Percentiles rank a stretch among this genome's conserved stretches.
Conservation (phyloP, 2,888 invertebrate species). For the Napeogenes sylphis region DNA sequence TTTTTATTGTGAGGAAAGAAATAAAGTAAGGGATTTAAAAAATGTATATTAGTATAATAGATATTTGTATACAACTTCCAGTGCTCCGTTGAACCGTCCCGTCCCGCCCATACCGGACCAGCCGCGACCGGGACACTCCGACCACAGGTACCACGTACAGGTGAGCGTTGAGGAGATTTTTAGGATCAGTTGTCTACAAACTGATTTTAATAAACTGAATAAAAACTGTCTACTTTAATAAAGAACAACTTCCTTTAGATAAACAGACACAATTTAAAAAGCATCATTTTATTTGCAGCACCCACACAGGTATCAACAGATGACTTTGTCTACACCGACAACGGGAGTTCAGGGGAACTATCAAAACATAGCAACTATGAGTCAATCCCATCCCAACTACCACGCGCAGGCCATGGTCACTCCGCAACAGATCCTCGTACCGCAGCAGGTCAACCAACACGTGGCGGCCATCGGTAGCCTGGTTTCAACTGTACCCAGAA, state of each 20-base stretch:
- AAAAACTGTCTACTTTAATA: too few species aligned
- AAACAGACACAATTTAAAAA: background rate
- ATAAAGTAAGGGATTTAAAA: background rate
- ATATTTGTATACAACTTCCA: slow-evolving; percentile 30
- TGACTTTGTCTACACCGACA: slow-evolving; percentile 68
- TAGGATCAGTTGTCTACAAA: background rate
- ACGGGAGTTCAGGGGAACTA: slow-evolving; percentile 49
- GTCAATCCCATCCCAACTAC: slow-evolving; percentile 61
- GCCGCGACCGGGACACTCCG: slow-evolving; percentile 50
- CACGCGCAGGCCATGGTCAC: slow-evolving; percentile 27
- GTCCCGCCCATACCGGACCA: slow-evolving; percentile 85
- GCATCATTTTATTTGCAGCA: slow-evolving; percentile 44
- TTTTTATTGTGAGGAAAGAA: background rate
- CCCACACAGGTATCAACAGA: slow-evolving; percentile 61
- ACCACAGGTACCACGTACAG: slow-evolving; percentile 63
- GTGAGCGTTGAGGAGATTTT: slow-evolving; percentile 21
- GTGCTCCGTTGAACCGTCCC: slow-evolving; percentile 54
- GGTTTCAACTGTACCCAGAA: slow-evolving; percentile 48
- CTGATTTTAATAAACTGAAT: background rate
- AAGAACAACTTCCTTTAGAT: too few species aligned
- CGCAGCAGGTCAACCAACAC: slow-evolving; percentile 42
- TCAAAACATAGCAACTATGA: slow-evolving; percentile 62
- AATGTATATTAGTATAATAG: background rate
- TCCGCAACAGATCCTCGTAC: slow-evolving; percentile 32
- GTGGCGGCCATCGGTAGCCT: slow-evolving; percentile 41